Conservation (phyloP, 2,113 vertebrate species). For the Irena cyanogastra region DNA sequence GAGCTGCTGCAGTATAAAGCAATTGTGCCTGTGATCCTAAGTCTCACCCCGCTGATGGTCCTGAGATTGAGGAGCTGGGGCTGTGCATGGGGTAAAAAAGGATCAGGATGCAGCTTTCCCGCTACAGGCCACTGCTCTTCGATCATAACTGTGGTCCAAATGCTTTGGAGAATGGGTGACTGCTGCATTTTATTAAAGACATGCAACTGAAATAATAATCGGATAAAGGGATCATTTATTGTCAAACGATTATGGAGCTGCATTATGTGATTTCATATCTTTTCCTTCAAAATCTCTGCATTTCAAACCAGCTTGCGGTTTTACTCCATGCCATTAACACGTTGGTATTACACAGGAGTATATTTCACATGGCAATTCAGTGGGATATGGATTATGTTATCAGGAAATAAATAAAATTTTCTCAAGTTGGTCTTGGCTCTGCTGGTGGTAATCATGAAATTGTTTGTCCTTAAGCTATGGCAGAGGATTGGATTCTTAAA, state of each 20-base stretch:
- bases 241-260: slow-evolving; percentile 57
- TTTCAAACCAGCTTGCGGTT: slow-evolving; percentile 66
- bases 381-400: slow-evolving; percentile 68
- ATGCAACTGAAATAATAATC: slow-evolving; percentile 47
- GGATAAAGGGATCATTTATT: slow-evolving; percentile 66
- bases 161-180: slow-evolving; percentile 22
- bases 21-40: neutral
- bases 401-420: slow-evolving; percentile 67
- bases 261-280: slow-evolving; percentile 62
- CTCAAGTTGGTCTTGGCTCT: slow-evolving; percentile 53
- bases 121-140: neutral
- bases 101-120: neutral
- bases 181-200: slow-evolving; percentile 55
- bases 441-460: slow-evolving; percentile 61
- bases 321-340: slow-evolving; percentile 68
- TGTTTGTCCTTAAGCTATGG: slow-evolving; percentile 68
- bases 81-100: neutral
- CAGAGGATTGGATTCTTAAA: slow-evolving; percentile 70
- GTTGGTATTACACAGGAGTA: slow-evolving; percentile 44
- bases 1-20: neutral
- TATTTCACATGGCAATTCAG: slow-evolving; percentile 55
- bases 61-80: neutral
- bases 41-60: neutral
- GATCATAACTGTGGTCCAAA: neutral
- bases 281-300: slow-evolving; percentile 48